Conservation (phyloP, 2,888 invertebrate species). For the Hecatera dysodea region DNA sequence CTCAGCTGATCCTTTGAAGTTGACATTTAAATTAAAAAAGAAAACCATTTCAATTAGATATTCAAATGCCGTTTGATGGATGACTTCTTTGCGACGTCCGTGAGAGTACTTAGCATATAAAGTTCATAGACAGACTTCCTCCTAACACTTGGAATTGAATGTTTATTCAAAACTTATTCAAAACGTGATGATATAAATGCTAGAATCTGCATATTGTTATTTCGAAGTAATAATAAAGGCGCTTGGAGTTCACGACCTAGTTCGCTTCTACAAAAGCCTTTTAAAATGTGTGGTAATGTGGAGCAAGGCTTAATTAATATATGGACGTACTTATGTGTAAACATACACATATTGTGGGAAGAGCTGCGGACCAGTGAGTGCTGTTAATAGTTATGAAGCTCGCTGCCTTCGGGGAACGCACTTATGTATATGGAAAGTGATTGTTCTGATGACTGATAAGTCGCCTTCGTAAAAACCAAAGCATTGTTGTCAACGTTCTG, state of each 20-base stretch:
- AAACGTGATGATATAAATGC: conserved; percentile 32
- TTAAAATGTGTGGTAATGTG: conserved; percentile 68
- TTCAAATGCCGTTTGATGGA: conserved; percentile 50
- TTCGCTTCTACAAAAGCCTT: conserved; percentile 61
- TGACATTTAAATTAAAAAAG: conserved; percentile 43
- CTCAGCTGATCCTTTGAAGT: conserved; percentile 68
- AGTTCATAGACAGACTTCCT: conserved; percentile 46
- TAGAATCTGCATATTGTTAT: conserved; percentile 39
- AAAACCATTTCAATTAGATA: conserved; percentile 51
- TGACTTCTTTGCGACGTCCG: conserved; percentile 40
- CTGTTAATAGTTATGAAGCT: conserved; percentile 56
- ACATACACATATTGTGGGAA: conserved; percentile 53
- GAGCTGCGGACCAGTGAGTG: conserved; percentile 55
- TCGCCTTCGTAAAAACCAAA: conserved; percentile 60
- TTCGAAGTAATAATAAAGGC: conserved; percentile 31
- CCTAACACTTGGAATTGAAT: conserved; percentile 44
- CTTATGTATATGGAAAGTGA: conserved; percentile 49
- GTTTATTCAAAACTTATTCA: conserved; percentile 35
- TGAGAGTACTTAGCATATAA: conserved; percentile 42
- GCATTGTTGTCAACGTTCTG: conserved; percentile 59
- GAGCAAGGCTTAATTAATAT: conserved; percentile 71
- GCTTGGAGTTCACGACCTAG: conserved; percentile 59
- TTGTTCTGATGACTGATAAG: conserved; percentile 61
- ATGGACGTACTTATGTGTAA: conserved; percentile 29
- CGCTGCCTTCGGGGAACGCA: conserved; percentile 28